Percentiles rank a stretch among this genome's conserved stretches.
These are phyloP conservation scores for Ifrita kowaldi DNA, from an alignment of 2,113 vertebrate species.

Conservation along the genomic window DNA sequence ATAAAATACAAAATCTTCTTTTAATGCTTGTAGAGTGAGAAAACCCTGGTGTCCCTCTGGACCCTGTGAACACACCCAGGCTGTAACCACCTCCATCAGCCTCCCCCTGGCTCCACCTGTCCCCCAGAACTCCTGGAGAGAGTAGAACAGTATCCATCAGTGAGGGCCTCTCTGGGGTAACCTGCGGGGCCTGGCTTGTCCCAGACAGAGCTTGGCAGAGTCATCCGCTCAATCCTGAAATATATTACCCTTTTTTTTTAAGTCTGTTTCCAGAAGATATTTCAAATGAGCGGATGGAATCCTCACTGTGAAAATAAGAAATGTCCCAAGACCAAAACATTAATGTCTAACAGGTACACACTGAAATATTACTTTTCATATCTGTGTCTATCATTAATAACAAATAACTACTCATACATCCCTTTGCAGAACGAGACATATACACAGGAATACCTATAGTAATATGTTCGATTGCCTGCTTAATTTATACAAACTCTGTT, in stretches of 20 bases:
- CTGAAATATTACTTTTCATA: neutral
- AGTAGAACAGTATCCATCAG: accelerated
- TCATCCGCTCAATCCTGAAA: neutral
- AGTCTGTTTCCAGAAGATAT: neutral
- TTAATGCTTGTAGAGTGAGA: neutral
- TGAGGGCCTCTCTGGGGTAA: neutral
- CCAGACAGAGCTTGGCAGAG: neutral
- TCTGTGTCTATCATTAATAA: neutral
- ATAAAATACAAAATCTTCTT: neutral
- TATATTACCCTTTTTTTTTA: neutral
- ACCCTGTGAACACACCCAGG: neutral
- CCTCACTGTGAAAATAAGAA: neutral
- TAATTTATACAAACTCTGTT: neutral
- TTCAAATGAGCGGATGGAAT: neutral
- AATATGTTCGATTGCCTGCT: neutral
- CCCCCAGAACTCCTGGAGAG: neutral
- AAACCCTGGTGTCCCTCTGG: neutral
- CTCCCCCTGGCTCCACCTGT: neutral
- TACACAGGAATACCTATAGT: neutral
- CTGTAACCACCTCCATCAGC: neutral
- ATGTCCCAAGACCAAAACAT: neutral
- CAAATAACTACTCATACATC: neutral
- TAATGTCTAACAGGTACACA: neutral
- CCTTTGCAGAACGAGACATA: neutral
- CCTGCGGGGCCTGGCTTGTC: neutral